phyloP scores from a whole-genome alignment of 2,888 invertebrate species.

The Lycia hirtaria region DNA sequence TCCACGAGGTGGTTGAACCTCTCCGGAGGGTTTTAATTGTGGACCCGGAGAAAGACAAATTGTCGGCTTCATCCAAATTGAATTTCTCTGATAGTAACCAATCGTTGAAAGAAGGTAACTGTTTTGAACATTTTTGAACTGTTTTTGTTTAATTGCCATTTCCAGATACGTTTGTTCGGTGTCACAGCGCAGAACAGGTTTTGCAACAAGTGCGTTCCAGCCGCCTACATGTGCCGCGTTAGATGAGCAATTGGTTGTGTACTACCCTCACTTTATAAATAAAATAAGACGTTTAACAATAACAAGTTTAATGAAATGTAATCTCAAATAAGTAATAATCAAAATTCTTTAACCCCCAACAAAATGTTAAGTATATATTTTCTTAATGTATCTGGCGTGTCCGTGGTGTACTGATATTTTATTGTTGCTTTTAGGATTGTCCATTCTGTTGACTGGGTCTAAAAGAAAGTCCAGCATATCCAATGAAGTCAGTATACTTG shows the following conservation, averaged over 20 bases:
- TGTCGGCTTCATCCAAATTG: slow-evolving; percentile 73
- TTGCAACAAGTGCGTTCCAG: too few relatives aligned
- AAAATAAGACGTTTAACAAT: too few relatives aligned
- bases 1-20: slow-evolving; percentile 77
- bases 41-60: slow-evolving; percentile 77
- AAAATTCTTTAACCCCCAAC: too few relatives aligned
- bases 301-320: too few relatives aligned
- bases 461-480: slow-evolving; percentile 75
- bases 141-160: too few relatives aligned
- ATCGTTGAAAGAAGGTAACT: slow-evolving; percentile 73
- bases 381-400: background rate
- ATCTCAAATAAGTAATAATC: too few relatives aligned
- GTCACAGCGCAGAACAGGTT: too few relatives aligned
- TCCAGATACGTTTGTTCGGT: too few relatives aligned
- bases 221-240: too few relatives aligned
- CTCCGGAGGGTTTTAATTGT: slow-evolving; percentile 79
- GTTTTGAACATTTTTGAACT: background rate
- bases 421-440: slow-evolving; percentile 54
- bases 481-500: slow-evolving; percentile 62
- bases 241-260: too few relatives aligned
- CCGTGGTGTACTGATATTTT: background rate
- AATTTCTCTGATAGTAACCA: slow-evolving; percentile 80
- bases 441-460: slow-evolving; percentile 65
- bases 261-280: too few relatives aligned
- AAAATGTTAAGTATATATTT: too few relatives aligned